Percentiles rank a stretch among this genome's conserved stretches.
Conservation (phyloP, 2,888 invertebrate species). For the Patella pellucida region DNA sequence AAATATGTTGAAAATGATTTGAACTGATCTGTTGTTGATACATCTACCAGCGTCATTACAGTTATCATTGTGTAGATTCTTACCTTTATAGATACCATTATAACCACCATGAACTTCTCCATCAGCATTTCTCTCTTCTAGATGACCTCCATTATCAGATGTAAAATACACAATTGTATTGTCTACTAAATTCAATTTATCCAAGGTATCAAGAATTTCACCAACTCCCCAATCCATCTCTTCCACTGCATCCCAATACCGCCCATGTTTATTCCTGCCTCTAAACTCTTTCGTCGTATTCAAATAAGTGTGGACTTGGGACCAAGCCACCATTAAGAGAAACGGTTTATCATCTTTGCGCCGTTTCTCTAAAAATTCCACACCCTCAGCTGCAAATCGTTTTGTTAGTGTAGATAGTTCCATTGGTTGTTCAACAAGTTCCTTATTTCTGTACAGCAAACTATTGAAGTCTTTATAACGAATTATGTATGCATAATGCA, state of each 20-base stretch:
- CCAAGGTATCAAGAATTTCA: slow-evolving; percentile 69
- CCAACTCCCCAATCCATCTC: slow-evolving; percentile 75
- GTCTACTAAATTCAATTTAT: slow-evolving; percentile 57
- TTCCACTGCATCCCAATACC: slow-evolving; percentile 73
- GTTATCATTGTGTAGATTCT: background rate
- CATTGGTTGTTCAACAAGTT: slow-evolving; percentile 73
- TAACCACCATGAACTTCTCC: slow-evolving; percentile 68
- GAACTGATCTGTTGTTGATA: too few species aligned
- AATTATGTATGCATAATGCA: slow-evolving; percentile 30
- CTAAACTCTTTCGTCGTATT: slow-evolving; percentile 75
- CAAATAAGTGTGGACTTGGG: slow-evolving; percentile 80
- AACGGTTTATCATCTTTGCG: slow-evolving; percentile 66
- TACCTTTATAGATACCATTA: slow-evolving; percentile 57
- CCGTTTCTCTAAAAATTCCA: slow-evolving; percentile 55
- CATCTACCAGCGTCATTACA: too few species aligned
- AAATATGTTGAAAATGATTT: too few species aligned
- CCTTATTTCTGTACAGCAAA: slow-evolving; percentile 66
- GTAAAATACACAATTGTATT: slow-evolving; percentile 73
- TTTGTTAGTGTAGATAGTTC: slow-evolving; percentile 68
- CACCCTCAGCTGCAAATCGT: slow-evolving; percentile 55
- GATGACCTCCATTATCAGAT: slow-evolving; percentile 74
- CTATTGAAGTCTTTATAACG: slow-evolving; percentile 57
- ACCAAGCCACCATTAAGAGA: slow-evolving; percentile 72
- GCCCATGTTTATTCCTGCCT: slow-evolving; percentile 68
- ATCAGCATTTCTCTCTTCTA: slow-evolving; percentile 65